Percentiles rank a stretch among this genome's conserved stretches.
These are phyloP conservation scores for Epinephelus fuscoguttatus DNA, from an alignment of 2,113 vertebrate genomes.

Conservation along the genomic window DNA sequence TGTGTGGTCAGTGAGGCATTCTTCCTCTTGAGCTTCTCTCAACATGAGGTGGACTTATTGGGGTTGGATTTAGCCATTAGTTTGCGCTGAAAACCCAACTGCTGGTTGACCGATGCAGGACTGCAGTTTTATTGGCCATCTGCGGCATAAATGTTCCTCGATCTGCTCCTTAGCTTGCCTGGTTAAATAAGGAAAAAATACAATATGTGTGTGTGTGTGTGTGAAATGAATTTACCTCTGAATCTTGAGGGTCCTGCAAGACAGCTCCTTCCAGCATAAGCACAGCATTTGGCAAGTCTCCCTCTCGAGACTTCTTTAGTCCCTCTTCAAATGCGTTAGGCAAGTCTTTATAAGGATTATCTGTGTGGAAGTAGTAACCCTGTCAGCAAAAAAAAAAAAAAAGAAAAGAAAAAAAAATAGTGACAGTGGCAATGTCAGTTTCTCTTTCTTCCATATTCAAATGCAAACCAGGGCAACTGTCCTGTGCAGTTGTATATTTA, in stretches of 20 bases:
- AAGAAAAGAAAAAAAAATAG: slow-evolving; percentile 25
- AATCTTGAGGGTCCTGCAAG: slow-evolving; percentile 95
- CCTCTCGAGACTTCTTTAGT: slow-evolving; percentile 92
- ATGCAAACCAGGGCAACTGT: slow-evolving; percentile 48
- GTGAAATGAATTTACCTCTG: slow-evolving; percentile 87
- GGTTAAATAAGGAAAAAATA: background rate
- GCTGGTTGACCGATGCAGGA: background rate
- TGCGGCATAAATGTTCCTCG: background rate
- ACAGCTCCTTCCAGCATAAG: slow-evolving; percentile 95
- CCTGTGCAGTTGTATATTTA: slow-evolving; percentile 49
- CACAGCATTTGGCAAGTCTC: slow-evolving; percentile 94
- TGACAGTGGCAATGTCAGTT: slow-evolving; percentile 62
- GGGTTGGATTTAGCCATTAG: background rate
- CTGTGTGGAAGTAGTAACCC: slow-evolving; percentile 99
- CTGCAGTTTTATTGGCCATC: slow-evolving; percentile 2
- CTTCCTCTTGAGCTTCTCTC: slow-evolving; percentile 36
- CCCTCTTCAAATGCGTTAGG: slow-evolving; percentile 96
- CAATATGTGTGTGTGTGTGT: background rate
- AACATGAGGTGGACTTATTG: slow-evolving; percentile 16
- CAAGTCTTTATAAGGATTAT: slow-evolving; percentile 98
- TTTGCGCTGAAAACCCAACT: slow-evolving; percentile 14
- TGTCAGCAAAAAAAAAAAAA: slow-evolving; percentile 74
- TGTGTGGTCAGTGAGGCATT: slow-evolving; percentile 44
- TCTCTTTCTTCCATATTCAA: slow-evolving; percentile 34
- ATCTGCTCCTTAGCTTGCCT: background rate